Evolutionary conservation across 2,113 vertebrate genomes (phyloP), one percentile per base, ranked within the genome.

Genomic region (Pholis gunnellus): DNA sequence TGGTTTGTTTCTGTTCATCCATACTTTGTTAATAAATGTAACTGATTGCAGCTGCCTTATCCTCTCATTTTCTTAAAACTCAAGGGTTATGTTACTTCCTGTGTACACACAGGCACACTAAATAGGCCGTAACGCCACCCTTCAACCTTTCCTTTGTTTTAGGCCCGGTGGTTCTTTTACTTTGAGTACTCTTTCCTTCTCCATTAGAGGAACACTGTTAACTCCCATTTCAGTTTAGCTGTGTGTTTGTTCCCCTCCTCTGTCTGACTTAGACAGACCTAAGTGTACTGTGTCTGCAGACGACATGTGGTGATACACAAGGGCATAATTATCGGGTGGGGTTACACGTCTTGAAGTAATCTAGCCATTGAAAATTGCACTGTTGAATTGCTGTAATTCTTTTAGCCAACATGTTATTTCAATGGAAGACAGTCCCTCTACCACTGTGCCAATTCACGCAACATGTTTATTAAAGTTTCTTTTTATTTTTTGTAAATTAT

Each of bases 181-280:
- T 27, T n/a, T 31, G 31, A 52, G 2, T 18, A 8, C n/a, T 40
- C 10, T 29, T 31, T 14, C 18, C 7, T 61, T 4, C 20, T 38
- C 44, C 38, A 20, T 40, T 20, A 9, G 14, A 20, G 38, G 36
- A 9, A 59, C 5, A 6, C 2, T 27, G 63, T 13, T 36, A 46
- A 38, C 11, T 56, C 46, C 46, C 20, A 18, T 25, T 31, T n/a
- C 7, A 71, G 1, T 29, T n/a, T 15, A 22, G 5, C 4, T 38
- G 18, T 34, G 38, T 72, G 59, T 65, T 52, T 56, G 25, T 57
- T 66, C 20, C 40, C 44, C 3, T 11, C 44, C 3, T 11, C 27
- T 25, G 60, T 66, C 27, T 15, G 61, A 80, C 27, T 66, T 36
- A 57, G 36, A 29, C 78, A 59, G 70, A 27, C 50, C 69, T 72